A percentile compares a stretch with the other conserved stretches of the same genome.
Conservation (phyloP, 2,113 vertebrate species). For the Trinectes maculatus region DNA sequence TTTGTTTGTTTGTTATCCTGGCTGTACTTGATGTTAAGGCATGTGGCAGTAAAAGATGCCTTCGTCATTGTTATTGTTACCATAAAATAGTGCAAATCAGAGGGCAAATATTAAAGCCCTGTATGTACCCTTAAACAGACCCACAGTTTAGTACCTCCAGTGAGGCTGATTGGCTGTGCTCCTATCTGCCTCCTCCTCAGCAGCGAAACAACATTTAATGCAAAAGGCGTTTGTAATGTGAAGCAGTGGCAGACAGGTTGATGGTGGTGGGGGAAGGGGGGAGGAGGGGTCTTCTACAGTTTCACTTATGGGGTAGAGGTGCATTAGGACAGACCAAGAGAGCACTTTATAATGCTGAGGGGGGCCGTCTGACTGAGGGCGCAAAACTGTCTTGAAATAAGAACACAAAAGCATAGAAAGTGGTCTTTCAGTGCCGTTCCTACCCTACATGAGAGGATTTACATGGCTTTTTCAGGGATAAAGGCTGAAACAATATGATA, state of each 20-base stretch:
- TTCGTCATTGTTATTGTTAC: neutral
- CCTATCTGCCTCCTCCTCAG: slow-evolving; percentile 34
- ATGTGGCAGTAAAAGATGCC: too few relatives aligned
- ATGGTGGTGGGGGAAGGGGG: slow-evolving; percentile 29
- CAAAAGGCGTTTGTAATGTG: slow-evolving; percentile 56
- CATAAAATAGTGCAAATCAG: too few relatives aligned
- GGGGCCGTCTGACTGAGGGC: slow-evolving; percentile 48
- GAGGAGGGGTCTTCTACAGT: slow-evolving; percentile 28
- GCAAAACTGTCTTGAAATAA: slow-evolving; percentile 52
- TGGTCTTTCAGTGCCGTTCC: slow-evolving; percentile 52
- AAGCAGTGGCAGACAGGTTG: slow-evolving; percentile 34
- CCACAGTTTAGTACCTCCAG: slow-evolving; percentile 31
- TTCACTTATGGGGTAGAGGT: slow-evolving; percentile 64
- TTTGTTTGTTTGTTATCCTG: too few relatives aligned
- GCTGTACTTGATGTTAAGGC: too few relatives aligned
- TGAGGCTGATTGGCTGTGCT: slow-evolving; percentile 33
- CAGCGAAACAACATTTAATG: slow-evolving; percentile 60
- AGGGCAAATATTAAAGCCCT: too few relatives aligned
- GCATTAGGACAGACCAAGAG: slow-evolving; percentile 75
- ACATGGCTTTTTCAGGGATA: slow-evolving; percentile 56
- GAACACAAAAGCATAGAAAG: slow-evolving; percentile 56
- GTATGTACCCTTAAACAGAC: slow-evolving; percentile 7
- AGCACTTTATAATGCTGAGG: slow-evolving; percentile 80
- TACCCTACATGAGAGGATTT: slow-evolving; percentile 55
- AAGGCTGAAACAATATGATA: slow-evolving; percentile 67